These are phyloP conservation scores for Steinernema feltiae DNA, from an alignment of 1,140 invertebrate species.

Conservation along the genomic window DNA sequence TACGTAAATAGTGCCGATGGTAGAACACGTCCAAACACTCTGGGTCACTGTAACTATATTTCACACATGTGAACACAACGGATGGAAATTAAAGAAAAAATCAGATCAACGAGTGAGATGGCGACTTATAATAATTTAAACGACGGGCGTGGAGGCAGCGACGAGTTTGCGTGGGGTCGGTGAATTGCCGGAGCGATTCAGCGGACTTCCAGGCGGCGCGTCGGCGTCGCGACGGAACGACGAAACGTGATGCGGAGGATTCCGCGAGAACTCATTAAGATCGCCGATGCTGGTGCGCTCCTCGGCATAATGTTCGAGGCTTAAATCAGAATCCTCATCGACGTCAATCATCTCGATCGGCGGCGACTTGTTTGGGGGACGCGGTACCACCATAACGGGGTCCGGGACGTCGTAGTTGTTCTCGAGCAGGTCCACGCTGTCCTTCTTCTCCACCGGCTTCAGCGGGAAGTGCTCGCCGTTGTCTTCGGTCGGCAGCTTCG, in stretches of 20 bases:
- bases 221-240: neutral
- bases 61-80: too few relatives aligned
- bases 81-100: neutral
- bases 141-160: neutral
- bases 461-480: neutral
- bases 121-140: too few relatives aligned
- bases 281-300: too few relatives aligned
- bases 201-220: neutral
- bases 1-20: too few relatives aligned
- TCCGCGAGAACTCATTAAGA: too few relatives aligned
- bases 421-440: neutral
- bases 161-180: neutral
- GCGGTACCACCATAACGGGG: neutral
- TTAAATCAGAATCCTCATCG: neutral
- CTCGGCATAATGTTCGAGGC: neutral
- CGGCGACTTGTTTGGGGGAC: neutral
- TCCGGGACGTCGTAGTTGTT: conserved; percentile 7
- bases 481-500: neutral
- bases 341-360: neutral
- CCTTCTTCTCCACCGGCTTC: neutral
- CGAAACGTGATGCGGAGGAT: too few relatives aligned
- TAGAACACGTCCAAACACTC: neutral
- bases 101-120: neutral
- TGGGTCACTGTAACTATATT: neutral
- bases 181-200: neutral